These are phyloP conservation scores for Oikopleura dioica DNA, from an alignment of 23 tunicate genomes.

Conservation along the genomic window DNA sequence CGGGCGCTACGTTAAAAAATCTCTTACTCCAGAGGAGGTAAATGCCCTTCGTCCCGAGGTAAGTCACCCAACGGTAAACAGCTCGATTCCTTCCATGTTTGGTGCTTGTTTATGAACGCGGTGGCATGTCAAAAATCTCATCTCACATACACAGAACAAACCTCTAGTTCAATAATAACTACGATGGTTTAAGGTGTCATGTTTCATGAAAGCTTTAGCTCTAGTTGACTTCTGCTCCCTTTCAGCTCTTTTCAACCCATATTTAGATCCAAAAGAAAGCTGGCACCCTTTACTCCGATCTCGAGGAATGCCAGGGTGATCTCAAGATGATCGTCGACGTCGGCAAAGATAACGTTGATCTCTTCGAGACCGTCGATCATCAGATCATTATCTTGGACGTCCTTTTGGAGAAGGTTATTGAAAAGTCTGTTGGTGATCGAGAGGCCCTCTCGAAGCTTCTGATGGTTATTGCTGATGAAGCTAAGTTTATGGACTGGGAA, in stretches of 20 bases:
- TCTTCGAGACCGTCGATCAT: background rate
- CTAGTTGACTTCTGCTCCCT: too few relatives aligned
- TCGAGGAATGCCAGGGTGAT: background rate
- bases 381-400: background rate
- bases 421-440: background rate
- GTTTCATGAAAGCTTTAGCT: too few relatives aligned
- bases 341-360: background rate
- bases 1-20: background rate
- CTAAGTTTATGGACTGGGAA: background rate
- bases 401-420: slow-evolving; percentile 2
- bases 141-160: background rate
- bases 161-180: background rate
- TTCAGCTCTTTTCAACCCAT: background rate
- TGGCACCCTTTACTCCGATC: background rate
- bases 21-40: background rate
- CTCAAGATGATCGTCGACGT: background rate
- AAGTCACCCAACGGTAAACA: background rate
- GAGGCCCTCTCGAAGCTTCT: background rate
- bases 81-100: background rate
- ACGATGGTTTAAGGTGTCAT: too few relatives aligned
- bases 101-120: background rate
- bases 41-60: background rate
- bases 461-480: background rate
- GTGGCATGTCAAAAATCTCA: background rate
- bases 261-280: background rate